Conservation (phyloP, 2,888 invertebrate species). For the Antheraea assamensis region DNA sequence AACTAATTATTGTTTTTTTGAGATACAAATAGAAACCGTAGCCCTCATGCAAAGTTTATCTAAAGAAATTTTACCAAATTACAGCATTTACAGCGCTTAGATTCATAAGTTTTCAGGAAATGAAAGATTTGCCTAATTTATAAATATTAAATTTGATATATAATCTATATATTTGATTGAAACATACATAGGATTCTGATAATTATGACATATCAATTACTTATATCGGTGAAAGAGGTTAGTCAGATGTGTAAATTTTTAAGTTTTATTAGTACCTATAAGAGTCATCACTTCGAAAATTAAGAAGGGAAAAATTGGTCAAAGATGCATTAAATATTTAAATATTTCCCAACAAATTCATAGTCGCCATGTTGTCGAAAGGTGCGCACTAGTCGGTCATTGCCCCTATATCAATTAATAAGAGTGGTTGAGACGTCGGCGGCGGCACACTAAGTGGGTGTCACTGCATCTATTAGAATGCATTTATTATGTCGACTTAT, state of each 20-base stretch:
- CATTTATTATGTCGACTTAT: constrained; percentile 20
- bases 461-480: constrained; percentile 33
- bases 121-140: too few relatives aligned
- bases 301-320: neutral
- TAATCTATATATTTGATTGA: neutral
- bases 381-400: constrained; percentile 54
- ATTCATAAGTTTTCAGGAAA: too few relatives aligned
- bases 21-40: neutral
- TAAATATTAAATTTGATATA: neutral
- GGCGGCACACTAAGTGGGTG: constrained; percentile 36
- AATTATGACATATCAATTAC: neutral
- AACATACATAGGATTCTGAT: neutral
- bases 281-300: neutral
- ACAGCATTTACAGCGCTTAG: too few relatives aligned
- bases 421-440: constrained; percentile 34
- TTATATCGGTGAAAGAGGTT: neutral
- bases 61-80: too few relatives aligned
- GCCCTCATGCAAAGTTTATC: neutral
- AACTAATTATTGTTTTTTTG: neutral
- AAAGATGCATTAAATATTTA: neutral
- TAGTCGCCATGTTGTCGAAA: constrained; percentile 28
- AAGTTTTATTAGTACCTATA: too few relatives aligned
- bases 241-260: neutral
- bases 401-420: constrained; percentile 44
- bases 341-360: neutral